A percentile compares a stretch with the other conserved stretches of the same genome.
Conservation (phyloP, 1,140 invertebrate genomes). For the Bombus cullumanus region DNA sequence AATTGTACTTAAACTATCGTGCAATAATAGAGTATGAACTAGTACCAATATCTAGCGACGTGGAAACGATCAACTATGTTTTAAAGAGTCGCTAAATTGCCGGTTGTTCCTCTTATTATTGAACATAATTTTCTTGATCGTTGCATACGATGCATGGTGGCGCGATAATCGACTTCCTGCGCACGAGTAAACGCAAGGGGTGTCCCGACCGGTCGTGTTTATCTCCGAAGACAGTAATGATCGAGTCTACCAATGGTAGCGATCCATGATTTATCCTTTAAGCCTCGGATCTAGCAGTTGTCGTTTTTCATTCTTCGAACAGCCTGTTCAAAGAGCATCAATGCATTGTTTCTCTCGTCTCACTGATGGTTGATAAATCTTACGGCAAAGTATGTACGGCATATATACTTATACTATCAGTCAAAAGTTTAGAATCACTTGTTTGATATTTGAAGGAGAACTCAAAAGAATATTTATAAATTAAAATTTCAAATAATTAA, state of each 20-base stretch:
- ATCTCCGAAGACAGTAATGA: conserved; percentile 44
- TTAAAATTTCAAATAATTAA: too few species aligned
- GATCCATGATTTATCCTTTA: conserved; percentile 34
- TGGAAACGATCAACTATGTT: conserved; percentile 4
- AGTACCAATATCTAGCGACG: background rate
- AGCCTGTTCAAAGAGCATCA: conserved; percentile 37
- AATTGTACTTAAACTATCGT: background rate
- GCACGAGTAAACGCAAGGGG: conserved; percentile 27
- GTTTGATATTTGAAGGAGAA: background rate
- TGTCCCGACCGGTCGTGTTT: conserved; percentile 39
- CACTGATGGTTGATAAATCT: conserved; percentile 3
- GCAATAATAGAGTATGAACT: background rate
- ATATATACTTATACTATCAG: background rate
- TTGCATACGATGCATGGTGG: conserved; percentile 23
- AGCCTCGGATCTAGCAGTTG: conserved; percentile 8
- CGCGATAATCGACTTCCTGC: conserved; percentile 55
- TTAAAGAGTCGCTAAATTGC: conserved; percentile 23
- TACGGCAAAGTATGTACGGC: background rate
- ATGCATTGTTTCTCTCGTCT: conserved; percentile 4
- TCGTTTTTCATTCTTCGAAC: conserved; percentile 32
- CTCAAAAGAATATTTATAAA: too few species aligned
- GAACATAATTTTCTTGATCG: conserved; percentile 41
- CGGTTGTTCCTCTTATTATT: conserved; percentile 31
- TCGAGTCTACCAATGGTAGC: conserved; percentile 20
- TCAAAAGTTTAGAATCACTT: background rate